phyloP scores from a whole-genome alignment of 2,113 vertebrate species.

The Perca flavescens region DNA sequence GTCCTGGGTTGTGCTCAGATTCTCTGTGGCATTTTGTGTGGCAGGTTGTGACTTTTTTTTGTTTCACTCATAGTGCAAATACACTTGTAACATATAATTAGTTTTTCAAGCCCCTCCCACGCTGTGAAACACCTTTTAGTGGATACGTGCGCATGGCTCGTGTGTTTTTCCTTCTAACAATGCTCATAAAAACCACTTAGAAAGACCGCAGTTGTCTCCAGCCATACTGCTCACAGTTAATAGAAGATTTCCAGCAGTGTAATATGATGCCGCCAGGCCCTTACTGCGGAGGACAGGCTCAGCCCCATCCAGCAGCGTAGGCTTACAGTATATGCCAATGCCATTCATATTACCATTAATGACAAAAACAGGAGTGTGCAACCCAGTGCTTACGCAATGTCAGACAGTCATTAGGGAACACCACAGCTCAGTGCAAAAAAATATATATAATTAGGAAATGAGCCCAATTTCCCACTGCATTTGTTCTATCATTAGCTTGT shows the following conservation, averaged over 20 bases:
- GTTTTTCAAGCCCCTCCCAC: constrained; percentile 15
- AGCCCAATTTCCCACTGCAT: constrained; percentile 56
- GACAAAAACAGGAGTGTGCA: constrained; percentile 43
- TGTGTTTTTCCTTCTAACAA: constrained; percentile 26
- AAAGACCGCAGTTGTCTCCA: constrained; percentile 37
- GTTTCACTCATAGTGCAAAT: constrained; percentile 21
- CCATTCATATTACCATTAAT: constrained; percentile 56
- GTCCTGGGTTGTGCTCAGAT: constrained; percentile 16
- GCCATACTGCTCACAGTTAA: constrained; percentile 54
- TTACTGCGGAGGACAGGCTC: constrained; percentile 46
- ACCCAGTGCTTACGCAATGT: constrained; percentile 26
- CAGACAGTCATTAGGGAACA: constrained; percentile 31
- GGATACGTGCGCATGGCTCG: background rate
- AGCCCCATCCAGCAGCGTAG: constrained; percentile 30
- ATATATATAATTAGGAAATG: constrained; percentile 44
- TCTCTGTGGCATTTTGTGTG: constrained; percentile 38
- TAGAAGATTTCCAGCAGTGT: constrained; percentile 65
- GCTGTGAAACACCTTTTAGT: constrained; percentile 5
- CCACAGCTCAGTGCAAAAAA: constrained; percentile 28
- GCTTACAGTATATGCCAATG: background rate
- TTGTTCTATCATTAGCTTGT: constrained; percentile 60
- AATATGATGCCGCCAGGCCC: constrained; percentile 56
- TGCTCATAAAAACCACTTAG: constrained; percentile 47
- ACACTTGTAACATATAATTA: constrained; percentile 8
- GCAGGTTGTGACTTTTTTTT: constrained; percentile 33